Conservation (phyloP, 2,797 vertebrate genomes). For the Avahi laniger region DNA sequence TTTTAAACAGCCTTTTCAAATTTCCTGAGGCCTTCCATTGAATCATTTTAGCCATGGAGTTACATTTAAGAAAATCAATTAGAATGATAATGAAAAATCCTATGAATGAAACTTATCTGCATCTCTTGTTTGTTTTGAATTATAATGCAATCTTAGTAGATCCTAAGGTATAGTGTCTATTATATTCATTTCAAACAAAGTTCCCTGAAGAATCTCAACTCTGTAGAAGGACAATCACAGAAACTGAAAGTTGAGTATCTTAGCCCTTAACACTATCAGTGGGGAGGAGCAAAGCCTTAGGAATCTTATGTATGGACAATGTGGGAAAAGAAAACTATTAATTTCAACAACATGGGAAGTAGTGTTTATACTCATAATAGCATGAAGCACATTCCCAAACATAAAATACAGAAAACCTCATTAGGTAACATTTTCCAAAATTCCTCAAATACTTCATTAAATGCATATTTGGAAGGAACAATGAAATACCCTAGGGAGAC, state of each 20-base stretch:
- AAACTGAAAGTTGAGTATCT: not conserved
- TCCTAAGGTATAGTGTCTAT: not conserved
- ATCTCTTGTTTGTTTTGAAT: slow-evolving; percentile 1
- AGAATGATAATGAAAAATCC: not conserved
- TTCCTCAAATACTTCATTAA: not conserved
- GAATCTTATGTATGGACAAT: not conserved
- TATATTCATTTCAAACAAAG: not conserved
- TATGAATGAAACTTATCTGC: not conserved
- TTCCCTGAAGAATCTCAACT: not conserved
- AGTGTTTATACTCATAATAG: not conserved
- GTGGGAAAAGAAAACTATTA: not conserved
- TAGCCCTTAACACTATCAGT: not conserved
- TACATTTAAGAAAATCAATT: slow-evolving; percentile 8
- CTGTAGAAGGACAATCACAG: not conserved
- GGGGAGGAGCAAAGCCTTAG: not conserved
- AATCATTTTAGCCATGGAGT: not conserved
- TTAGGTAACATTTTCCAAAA: not conserved
- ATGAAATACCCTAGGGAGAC: not conserved
- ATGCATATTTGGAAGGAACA: not conserved
- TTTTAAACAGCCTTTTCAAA: slow-evolving; percentile 11
- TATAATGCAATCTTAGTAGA: not conserved
- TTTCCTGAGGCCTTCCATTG: not conserved
- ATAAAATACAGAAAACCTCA: not conserved
- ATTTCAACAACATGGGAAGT: not conserved
- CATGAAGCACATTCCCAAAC: not conserved